These are phyloP conservation scores for Xyliphius kryptos DNA, from an alignment of 2,113 vertebrate species.

Conservation along the genomic window DNA sequence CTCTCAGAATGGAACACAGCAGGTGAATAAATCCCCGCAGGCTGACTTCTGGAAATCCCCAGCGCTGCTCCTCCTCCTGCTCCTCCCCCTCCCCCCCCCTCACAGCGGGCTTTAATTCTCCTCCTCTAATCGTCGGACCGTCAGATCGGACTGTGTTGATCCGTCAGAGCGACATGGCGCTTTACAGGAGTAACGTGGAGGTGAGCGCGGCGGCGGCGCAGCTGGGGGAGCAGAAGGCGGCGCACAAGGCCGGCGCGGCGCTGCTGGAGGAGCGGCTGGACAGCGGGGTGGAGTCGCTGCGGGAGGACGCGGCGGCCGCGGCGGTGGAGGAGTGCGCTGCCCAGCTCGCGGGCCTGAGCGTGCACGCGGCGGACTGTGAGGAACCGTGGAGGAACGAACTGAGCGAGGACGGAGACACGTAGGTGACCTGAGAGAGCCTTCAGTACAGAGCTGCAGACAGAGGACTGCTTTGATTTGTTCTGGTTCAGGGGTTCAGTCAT, in stretches of 20 bases:
- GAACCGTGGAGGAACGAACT: conserved; percentile 74
- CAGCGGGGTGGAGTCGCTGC: conserved; percentile 89
- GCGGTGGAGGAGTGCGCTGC: too few relatives aligned
- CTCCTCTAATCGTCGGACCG: conserved; percentile 12
- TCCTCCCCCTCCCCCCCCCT: too few relatives aligned
- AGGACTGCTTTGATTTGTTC: too few relatives aligned
- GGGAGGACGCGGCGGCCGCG: conserved; percentile 64
- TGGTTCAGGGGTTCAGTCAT: too few relatives aligned
- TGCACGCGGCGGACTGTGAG: conserved; percentile 51
- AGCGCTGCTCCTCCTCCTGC: conserved; percentile 38
- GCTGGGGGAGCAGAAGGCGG: conserved; percentile 60
- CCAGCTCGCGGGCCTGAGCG: conserved; percentile 67
- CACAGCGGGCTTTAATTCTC: conserved; percentile 20
- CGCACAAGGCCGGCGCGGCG: conserved; percentile 65
- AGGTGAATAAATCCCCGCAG: conserved; percentile 35
- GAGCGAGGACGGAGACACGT: conserved; percentile 94
- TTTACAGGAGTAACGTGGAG: conserved; percentile 43
- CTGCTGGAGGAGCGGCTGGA: conserved; percentile 78
- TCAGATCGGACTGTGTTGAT: conserved; percentile 13
- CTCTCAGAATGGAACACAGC: not conserved
- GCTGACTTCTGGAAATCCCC: conserved; percentile 65
- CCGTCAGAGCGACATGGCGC: conserved; percentile 54
- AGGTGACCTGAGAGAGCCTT: too few relatives aligned
- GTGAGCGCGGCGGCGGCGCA: conserved; percentile 58
- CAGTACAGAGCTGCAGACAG: too few relatives aligned